These are phyloP conservation scores for Cheilinus undulatus DNA, from an alignment of 2,113 vertebrate species.

Conservation along the genomic window DNA sequence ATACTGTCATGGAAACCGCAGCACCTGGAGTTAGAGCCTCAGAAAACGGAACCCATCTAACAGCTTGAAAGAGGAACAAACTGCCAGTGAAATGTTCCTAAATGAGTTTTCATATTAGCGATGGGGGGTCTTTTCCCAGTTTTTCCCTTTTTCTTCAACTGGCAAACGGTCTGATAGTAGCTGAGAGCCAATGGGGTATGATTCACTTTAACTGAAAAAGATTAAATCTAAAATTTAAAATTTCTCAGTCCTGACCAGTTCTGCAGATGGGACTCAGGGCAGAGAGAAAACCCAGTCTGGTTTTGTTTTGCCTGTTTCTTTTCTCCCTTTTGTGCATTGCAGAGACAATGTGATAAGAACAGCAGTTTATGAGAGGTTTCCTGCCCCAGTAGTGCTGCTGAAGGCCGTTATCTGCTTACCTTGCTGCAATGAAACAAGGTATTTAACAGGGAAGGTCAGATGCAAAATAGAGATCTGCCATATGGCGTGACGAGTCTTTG, in stretches of 20 bases:
- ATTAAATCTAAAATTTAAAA: constrained; percentile 77
- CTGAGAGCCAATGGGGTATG: constrained; percentile 43
- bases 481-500: constrained; percentile 70
- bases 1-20: constrained; percentile 32
- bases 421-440: constrained; percentile 71
- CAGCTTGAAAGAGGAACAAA: constrained; percentile 21
- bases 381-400: constrained; percentile 22
- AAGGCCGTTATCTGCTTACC: constrained; percentile 66
- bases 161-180: constrained; percentile 51
- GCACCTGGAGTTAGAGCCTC: constrained; percentile 1
- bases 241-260: constrained; percentile 48
- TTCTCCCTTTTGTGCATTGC: background rate
- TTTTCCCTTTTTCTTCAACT: constrained; percentile 34
- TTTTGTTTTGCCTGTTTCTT: constrained; percentile 29
- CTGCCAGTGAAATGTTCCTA: constrained; percentile 45
- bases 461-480: constrained; percentile 76
- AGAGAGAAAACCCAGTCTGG: constrained; percentile 12
- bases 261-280: constrained; percentile 34
- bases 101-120: constrained; percentile 66
- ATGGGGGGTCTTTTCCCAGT: constrained; percentile 54
- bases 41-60: constrained; percentile 24
- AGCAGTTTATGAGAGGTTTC: constrained; percentile 39
- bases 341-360: constrained; percentile 29
- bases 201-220: constrained; percentile 73
- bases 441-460: constrained; percentile 82